phyloP scores from a whole-genome alignment of 1,140 invertebrate genomes.

The Berghia stephanieae region DNA sequence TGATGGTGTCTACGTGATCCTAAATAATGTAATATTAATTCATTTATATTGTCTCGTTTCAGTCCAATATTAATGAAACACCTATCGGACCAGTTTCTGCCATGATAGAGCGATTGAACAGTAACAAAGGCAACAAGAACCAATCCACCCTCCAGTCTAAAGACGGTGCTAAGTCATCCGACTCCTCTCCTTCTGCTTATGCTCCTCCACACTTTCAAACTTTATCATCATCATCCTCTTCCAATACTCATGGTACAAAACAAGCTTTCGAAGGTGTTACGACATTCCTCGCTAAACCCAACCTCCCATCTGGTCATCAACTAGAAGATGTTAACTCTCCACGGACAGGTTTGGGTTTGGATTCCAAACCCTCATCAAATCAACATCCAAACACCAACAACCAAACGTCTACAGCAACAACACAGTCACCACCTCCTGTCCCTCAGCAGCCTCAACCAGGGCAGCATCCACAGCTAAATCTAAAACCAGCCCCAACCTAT shows the following conservation, averaged over 20 bases:
- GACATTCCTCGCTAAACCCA: no score
- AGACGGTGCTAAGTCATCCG: neutral
- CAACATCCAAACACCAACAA: neutral
- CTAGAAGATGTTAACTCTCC: no score
- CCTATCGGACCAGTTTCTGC: conserved; percentile 28
- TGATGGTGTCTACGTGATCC: no score
- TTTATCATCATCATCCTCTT: neutral
- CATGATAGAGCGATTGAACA: conserved; percentile 28
- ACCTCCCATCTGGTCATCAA: no score
- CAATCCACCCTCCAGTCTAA: neutral
- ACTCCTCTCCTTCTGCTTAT: neutral
- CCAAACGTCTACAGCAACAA: neutral
- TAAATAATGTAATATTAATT: no score
- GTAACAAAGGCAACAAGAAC: neutral
- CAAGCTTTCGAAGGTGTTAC: no score
- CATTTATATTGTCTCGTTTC: no score
- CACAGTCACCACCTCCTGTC: neutral
- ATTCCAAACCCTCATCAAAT: no score
- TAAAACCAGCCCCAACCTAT: conserved; percentile 43
- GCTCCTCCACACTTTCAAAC: neutral
- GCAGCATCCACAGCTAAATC: conserved; percentile 29
- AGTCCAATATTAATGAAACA: no score
- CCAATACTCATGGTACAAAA: neutral
- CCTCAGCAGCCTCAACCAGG: neutral
- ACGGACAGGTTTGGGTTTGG: no score